Evolutionary conservation across 2,888 invertebrate species (phyloP), one percentile per base, ranked within the genome.

Genomic region (Eristalis tenax): DNA sequence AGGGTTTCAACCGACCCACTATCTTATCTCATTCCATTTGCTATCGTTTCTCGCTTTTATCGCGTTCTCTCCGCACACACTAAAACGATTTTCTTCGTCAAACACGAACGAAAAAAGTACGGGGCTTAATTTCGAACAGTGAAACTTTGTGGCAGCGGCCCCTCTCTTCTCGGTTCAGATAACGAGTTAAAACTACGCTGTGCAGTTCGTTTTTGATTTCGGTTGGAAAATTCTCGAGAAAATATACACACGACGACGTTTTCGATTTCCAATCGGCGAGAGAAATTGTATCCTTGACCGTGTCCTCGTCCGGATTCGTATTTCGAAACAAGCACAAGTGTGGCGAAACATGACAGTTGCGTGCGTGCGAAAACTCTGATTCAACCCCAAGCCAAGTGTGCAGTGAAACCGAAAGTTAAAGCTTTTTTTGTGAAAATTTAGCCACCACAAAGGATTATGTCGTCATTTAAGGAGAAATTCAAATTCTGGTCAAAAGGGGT

Each of bases 401-500:
- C 43, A 15, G 50, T 50, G 50, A 50, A 50, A 50, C 50, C 18
- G 50, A 50, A 50, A 32, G 8, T 32, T 32, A 1, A 8, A 4
- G 50, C 6, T n/a, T 18, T 50, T 8, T 32, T 18, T 50, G 50
- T 18, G 50, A 50, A 50, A 18, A 50, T 50, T 50, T 18, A n/a
- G 18, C n/a, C 18, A n/a, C 6, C 8, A 8, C 8, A 40, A 32
- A 28, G 70, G 35, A 89, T 86, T 78, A 93, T 93, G 93, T 91
- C 93, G 88, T 93, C 93, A 59, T 91, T 93, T 85, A 93, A 92
- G 90, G 93, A 93, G 89, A 93, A 92, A 90, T 91, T 93, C 82
- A 93, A 92, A 90, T 90, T 92, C 77, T 93, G 93, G 93, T 90
- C 90, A 64, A 91, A 92, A 90, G 92, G 92, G 93, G 93, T 93